Percentiles rank a stretch among this genome's conserved stretches.
phyloP scores from a whole-genome alignment of 2,888 invertebrate genomes.

The Pollenia angustigena region DNA sequence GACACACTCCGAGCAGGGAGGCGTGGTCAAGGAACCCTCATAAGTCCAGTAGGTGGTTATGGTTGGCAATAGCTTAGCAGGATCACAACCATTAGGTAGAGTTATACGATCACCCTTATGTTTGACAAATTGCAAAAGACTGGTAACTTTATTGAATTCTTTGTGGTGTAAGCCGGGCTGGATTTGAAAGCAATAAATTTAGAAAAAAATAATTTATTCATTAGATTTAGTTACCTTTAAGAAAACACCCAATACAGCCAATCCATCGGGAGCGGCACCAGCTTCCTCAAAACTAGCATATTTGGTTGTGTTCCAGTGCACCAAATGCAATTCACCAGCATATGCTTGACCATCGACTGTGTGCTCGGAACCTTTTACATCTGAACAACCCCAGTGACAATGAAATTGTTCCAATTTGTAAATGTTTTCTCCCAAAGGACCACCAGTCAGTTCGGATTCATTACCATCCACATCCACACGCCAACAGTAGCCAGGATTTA shows the following conservation, averaged over 20 bases:
- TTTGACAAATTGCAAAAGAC: slow-evolving; percentile 89
- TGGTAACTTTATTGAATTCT: slow-evolving; percentile 92
- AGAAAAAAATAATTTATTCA: not conserved
- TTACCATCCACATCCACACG: slow-evolving; percentile 91
- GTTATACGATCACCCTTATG: slow-evolving; percentile 89
- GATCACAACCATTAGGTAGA: slow-evolving; percentile 89
- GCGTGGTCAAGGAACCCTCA: slow-evolving; percentile 96
- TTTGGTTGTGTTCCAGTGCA: slow-evolving; percentile 96
- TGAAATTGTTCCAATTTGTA: slow-evolving; percentile 97
- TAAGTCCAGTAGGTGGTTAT: slow-evolving; percentile 95
- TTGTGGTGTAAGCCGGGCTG: slow-evolving; percentile 90
- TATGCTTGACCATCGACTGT: slow-evolving; percentile 94
- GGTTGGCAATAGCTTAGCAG: slow-evolving; percentile 90
- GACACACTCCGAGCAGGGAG: slow-evolving; percentile 96
- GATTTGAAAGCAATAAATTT: not conserved
- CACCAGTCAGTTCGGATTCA: slow-evolving; percentile 92
- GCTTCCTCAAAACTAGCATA: slow-evolving; percentile 93
- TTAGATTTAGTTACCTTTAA: slow-evolving; percentile 87
- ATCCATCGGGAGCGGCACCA: slow-evolving; percentile 92
- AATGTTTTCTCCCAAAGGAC: slow-evolving; percentile 90
- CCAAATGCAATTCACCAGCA: slow-evolving; percentile 97
- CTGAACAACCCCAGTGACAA: slow-evolving; percentile 96
- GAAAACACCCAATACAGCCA: slow-evolving; percentile 95
- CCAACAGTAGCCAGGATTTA: slow-evolving; percentile 95
- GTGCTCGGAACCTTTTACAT: slow-evolving; percentile 96